Evolutionary conservation across 2,888 invertebrate genomes (phyloP), one percentile per base, ranked within the genome.

Genomic region (Tipula helvola): DNA sequence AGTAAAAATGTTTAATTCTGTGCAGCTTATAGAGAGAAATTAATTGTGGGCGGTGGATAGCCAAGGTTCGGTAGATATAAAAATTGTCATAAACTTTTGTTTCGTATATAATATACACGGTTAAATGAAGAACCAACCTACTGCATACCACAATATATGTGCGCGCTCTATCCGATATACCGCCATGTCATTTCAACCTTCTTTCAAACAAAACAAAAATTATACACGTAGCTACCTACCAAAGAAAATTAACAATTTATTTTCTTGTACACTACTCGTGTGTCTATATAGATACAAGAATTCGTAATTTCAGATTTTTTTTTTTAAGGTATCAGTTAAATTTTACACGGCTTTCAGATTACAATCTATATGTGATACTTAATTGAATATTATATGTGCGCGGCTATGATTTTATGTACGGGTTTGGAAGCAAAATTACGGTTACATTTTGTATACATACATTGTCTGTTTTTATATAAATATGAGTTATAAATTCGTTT

Each of bases 291-390:
- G 0, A 47, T 28, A 71, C 28, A 28, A 71, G 52, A 71, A 71
- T 71, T 28, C 8, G n/a, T 71, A 5, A 4, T 39, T 39, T 4
- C 5, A 39, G 3, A 39, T 39, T 39, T 39, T 39, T 39, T 39
- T 39, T 39, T 39, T 28, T 28, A 71, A 71, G 28, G 71, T 71
- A 71, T 71, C 71, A 71, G 71, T 71, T 71, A 71, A 71, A 71
- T 71, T 71, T 71, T 71, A 71, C 71, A 71, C 71, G 71, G 71
- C 71, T 71, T 71, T 71, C 71, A 71, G 71, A 71, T 71, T 71
- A 71, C 71, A 71, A 71, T 71, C 71, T 71, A 71, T 71, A 71
- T 71, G 71, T 71, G 71, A 71, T 71, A 71, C 71, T 71, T 71
- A 71, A 71, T 71, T 71, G 71, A 71, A 71, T n/a, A n/a, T n/a